These are phyloP conservation scores for Progne subis DNA, from an alignment of 2,113 vertebrate species.

Conservation along the genomic window DNA sequence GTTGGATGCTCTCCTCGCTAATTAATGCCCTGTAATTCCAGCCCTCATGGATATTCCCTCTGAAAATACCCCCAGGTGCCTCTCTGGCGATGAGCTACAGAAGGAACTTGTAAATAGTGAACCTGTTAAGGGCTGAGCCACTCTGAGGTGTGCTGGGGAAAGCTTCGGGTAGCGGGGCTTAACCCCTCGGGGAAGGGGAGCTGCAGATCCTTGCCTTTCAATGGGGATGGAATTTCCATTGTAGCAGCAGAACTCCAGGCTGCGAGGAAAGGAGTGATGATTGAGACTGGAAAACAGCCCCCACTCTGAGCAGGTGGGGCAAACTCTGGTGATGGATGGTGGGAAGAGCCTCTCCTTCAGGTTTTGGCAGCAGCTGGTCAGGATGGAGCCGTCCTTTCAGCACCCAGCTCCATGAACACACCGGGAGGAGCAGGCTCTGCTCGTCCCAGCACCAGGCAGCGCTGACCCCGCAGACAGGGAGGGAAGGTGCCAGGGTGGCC, in stretches of 20 bases:
- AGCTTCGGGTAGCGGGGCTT: not conserved
- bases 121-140: not conserved
- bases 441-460: fast-evolving
- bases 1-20: not conserved
- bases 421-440: not conserved
- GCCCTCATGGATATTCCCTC: not conserved
- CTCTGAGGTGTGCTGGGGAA: not conserved
- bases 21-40: not conserved
- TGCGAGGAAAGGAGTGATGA: not conserved
- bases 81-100: not conserved
- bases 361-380: fast-evolving
- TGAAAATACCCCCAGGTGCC: not conserved
- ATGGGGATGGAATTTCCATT: not conserved
- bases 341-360: not conserved
- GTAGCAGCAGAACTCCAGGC: not conserved
- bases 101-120: not conserved
- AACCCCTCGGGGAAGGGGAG: not conserved
- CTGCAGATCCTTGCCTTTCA: not conserved
- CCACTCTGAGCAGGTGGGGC: fast-evolving
- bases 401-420: no score
- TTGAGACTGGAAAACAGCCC: not conserved
- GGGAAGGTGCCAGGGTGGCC: not conserved
- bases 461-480: not conserved
- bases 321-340: not conserved
- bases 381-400: not conserved